Base-by-base conservation (phyloP, 2,797 vertebrate genomes). In the Chelon auratus region DNA sequence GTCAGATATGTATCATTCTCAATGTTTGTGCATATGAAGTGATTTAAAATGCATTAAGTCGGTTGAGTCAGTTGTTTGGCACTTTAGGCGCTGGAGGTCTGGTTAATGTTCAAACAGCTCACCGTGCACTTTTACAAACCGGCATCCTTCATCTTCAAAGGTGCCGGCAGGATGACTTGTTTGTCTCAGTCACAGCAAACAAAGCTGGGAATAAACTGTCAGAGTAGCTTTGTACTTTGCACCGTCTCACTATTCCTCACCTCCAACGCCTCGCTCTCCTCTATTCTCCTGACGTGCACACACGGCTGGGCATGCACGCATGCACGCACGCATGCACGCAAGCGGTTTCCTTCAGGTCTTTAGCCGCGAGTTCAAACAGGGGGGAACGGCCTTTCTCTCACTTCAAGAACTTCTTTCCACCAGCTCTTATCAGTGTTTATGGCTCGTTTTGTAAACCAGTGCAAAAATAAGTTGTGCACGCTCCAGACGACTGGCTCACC, bases 71-170 rank as follows among this genome's bases (percentile, higher is more conserved):
- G 68, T 66, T 3, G 15, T 59, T 64, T 56, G 63, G 60, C 65
- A 37, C 48, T 47, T 71, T 57, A 74, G 67, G 65, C 80, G 84
- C 86, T 91, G 91, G 88, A 64, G 89, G 87, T 91, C 94, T 95
- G 94, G 90, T 95, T 96, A 95, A 94, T 94, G 94, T 95, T 94
- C 93, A 89, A 96, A 90, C 89, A 80, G 67, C 86, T 80, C 88
- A 90, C 83, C 72, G 67, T 62, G 82, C 89, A 92, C 87, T 78
- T 86, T 91, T 86, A 92, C 92, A 93, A 94, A 93, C 86, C 94
- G 76, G 90, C 94, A 92, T 94, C 89, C 87, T 93, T 95, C 88
- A 92, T 86, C 94, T 95, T 96, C 95, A 96, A 96, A 45, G 82
- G 86, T 51, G 73, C 78, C 69, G 81, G 75, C 87, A 33, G 70